phyloP scores from a whole-genome alignment of 2,888 invertebrate genomes.

The Synergus gifuensis region DNA sequence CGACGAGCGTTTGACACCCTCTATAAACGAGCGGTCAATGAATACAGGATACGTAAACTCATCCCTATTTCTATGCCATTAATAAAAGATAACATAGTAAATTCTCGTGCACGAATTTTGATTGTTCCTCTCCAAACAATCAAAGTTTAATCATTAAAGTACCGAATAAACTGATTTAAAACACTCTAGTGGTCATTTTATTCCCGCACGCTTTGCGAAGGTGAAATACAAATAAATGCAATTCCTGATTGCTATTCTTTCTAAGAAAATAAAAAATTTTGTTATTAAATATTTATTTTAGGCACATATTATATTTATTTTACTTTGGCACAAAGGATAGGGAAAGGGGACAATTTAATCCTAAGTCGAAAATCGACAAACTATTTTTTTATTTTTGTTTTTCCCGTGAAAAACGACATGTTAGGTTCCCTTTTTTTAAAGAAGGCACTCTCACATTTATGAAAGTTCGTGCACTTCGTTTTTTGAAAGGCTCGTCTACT shows the following conservation, averaged over 20 bases:
- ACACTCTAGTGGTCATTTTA: background rate
- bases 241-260: background rate
- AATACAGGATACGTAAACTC: conserved; percentile 25
- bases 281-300: too few species aligned
- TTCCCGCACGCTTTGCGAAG: too few species aligned
- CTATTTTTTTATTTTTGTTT: background rate
- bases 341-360: too few species aligned
- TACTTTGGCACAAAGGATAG: too few species aligned
- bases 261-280: too few species aligned
- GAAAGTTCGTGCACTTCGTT: background rate
- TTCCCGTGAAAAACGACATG: background rate
- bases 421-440: background rate
- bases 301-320: too few species aligned
- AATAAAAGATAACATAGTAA: background rate
- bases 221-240: too few species aligned
- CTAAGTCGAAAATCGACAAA: background rate
- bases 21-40: conserved; percentile 37
- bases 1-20: conserved; percentile 17
- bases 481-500: background rate
- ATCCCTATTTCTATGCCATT: conserved; percentile 6
- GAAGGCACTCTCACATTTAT: background rate
- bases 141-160: background rate
- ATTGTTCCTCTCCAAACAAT: background rate
- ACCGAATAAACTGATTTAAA: background rate
- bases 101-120: background rate